phyloP scores from a whole-genome alignment of 2,797 vertebrate genomes.

The Luscinia luscinia region DNA sequence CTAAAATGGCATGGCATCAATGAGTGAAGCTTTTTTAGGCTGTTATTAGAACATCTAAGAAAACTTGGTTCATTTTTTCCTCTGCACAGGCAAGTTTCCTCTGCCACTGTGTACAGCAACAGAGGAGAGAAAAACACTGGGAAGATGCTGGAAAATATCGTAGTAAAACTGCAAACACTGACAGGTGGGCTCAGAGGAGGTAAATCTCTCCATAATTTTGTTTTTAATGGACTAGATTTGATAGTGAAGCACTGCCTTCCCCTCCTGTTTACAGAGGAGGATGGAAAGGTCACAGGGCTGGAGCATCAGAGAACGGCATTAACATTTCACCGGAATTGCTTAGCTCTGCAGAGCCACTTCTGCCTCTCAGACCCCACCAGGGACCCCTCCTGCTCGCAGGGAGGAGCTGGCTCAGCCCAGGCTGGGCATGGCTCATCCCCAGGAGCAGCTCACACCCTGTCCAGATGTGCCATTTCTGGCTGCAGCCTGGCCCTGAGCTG shows the following conservation, averaged over 20 bases:
- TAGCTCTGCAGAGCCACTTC: not conserved
- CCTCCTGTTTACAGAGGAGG: not conserved
- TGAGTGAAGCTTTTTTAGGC: not conserved
- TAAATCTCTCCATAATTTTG: not conserved
- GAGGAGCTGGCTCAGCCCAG: not conserved
- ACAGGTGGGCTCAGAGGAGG: conserved; percentile 31
- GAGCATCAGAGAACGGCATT: not conserved
- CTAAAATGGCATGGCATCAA: conserved; percentile 5
- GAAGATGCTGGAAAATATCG: conserved; percentile 54
- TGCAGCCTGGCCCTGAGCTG: too few relatives aligned
- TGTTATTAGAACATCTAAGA: conserved; percentile 50
- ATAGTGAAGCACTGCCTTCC: not conserved
- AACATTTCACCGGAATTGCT: not conserved
- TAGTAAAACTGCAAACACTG: not conserved
- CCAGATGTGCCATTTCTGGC: not conserved
- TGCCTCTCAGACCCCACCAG: not conserved
- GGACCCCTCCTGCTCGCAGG: not conserved
- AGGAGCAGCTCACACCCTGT: not conserved
- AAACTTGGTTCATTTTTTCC: conserved; percentile 57
- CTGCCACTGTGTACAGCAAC: conserved; percentile 15
- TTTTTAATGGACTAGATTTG: not conserved
- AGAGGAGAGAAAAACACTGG: conserved; percentile 39
- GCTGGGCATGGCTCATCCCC: accelerated
- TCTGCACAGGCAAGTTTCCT: conserved; percentile 24
- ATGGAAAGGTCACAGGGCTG: not conserved